Conservation (phyloP, 2,113 vertebrate species). For the Dunckerocampus dactyliophorus region DNA sequence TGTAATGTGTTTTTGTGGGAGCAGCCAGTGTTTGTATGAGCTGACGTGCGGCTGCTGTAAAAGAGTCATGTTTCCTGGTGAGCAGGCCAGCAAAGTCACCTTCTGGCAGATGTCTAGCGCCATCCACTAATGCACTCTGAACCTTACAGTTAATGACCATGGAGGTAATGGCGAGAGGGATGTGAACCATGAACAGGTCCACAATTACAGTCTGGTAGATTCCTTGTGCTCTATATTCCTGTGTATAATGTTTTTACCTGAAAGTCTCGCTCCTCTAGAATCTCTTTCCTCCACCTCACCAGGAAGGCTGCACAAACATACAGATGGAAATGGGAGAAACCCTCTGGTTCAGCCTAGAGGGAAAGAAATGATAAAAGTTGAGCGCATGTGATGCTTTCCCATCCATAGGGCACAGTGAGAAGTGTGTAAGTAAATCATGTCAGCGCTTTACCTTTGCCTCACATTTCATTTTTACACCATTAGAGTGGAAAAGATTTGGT, state of each 20-base stretch:
- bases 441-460: neutral
- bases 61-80: conserved; percentile 41
- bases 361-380: conserved; percentile 4
- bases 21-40: conserved; percentile 19
- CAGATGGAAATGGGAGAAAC: conserved; percentile 95
- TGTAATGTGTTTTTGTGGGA: neutral
- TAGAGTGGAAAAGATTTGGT: conserved; percentile 6
- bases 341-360: conserved; percentile 90
- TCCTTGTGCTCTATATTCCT: conserved; percentile 6
- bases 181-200: conserved; percentile 32
- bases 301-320: conserved; percentile 97
- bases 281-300: conserved; percentile 88
- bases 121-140: conserved; percentile 62
- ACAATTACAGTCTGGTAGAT: conserved; percentile 12
- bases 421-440: neutral
- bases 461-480: conserved; percentile 15
- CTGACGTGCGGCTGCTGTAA: conserved; percentile 38
- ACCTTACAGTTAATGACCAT: conserved; percentile 53
- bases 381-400: neutral
- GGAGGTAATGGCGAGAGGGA: conserved; percentile 46
- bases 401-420: too few species aligned
- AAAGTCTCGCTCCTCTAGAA: conserved; percentile 80
- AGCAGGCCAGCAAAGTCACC: conserved; percentile 65
- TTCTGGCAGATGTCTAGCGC: conserved; percentile 63
- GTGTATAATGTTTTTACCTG: conserved; percentile 74